Percentiles rank a stretch among this genome's conserved stretches.
Conservation (phyloP, 2,797 vertebrate species). For the Coregonus ussuriensis region DNA sequence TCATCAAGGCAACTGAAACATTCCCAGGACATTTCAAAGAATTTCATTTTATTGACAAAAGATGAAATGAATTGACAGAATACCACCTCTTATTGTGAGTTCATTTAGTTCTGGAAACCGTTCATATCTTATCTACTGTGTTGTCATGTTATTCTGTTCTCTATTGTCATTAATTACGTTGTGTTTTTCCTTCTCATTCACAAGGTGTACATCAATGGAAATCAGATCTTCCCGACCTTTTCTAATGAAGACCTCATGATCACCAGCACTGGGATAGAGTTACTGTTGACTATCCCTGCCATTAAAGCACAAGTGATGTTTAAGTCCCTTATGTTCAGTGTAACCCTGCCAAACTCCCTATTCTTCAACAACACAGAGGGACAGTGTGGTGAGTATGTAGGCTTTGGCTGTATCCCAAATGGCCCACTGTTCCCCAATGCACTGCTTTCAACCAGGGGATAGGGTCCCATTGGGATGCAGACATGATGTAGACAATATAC, state of each 20-base stretch:
- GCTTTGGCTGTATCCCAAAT: not conserved
- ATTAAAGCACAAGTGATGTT: constrained; percentile 76
- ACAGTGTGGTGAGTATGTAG: constrained; percentile 84
- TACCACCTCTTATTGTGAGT: not conserved
- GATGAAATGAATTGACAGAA: too few species aligned
- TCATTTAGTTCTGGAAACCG: not conserved
- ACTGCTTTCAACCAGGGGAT: too few species aligned
- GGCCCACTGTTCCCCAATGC: too few species aligned
- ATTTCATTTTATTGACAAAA: too few species aligned
- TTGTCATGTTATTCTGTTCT: not conserved
- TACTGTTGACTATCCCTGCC: constrained; percentile 75
- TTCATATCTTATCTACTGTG: too few species aligned
- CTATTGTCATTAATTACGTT: not conserved
- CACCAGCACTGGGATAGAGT: constrained; percentile 73
- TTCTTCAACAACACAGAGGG: constrained; percentile 89
- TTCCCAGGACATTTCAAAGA: too few species aligned
- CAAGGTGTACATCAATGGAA: constrained; percentile 81
- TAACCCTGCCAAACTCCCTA: constrained; percentile 75
- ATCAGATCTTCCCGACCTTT: constrained; percentile 68
- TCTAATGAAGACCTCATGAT: constrained; percentile 77
- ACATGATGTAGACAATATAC: too few species aligned
- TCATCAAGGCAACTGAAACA: not conserved
- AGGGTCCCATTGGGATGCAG: not conserved
- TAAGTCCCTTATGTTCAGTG: constrained; percentile 76
- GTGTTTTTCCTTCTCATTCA: constrained; percentile 9